Conservation (phyloP, 2,113 vertebrate genomes). For the Elephantulus edwardii region DNA sequence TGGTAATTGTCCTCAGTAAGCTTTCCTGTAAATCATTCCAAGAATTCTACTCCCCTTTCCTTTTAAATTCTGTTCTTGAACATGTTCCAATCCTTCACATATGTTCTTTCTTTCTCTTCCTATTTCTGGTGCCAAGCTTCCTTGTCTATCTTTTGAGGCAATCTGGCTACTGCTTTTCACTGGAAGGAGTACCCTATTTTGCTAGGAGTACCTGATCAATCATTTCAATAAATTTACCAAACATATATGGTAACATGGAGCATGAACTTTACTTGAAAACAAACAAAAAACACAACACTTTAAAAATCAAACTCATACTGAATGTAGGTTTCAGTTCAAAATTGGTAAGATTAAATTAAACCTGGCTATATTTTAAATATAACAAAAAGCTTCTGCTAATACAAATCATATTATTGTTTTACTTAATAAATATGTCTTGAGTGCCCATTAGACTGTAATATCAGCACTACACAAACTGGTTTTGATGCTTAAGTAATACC, state of each 20-base stretch:
- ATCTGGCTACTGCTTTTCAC: conserved; percentile 66
- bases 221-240: conserved; percentile 52
- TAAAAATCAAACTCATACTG: conserved; percentile 35
- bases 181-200: conserved; percentile 37
- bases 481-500: background rate
- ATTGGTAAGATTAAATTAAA: conserved; percentile 30
- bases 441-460: background rate
- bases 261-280: conserved; percentile 40
- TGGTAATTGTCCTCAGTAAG: conserved; percentile 56
- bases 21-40: conserved; percentile 68
- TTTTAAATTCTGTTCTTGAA: conserved; percentile 74
- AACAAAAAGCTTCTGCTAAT: conserved; percentile 16
- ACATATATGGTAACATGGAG: background rate
- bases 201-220: conserved; percentile 30
- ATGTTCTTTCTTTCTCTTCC: conserved; percentile 66
- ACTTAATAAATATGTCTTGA: conserved; percentile 27
- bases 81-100: conserved; percentile 71
- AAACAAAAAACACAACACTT: background rate
- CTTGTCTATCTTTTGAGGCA: conserved; percentile 67
- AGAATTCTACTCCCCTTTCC: conserved; percentile 71
- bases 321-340: conserved; percentile 36
- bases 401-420: conserved; percentile 29
- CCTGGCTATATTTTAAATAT: conserved; percentile 6
- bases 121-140: conserved; percentile 61
- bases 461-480: background rate